Base-by-base conservation (phyloP, 2,888 invertebrate species). In the Acanthosepion esculentum region DNA sequence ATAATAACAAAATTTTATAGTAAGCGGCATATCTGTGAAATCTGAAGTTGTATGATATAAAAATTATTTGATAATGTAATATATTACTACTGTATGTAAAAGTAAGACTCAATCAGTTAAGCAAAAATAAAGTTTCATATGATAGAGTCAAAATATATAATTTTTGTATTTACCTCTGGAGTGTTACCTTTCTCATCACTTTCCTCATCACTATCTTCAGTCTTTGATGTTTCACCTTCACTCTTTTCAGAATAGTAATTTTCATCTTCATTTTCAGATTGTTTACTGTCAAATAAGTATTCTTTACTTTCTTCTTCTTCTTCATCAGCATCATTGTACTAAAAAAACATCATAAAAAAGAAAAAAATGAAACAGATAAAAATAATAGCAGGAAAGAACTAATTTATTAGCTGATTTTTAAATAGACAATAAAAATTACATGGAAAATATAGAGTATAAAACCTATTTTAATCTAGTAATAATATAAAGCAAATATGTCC, bases 151-250 rank as follows among this genome's bases (percentile, higher is more conserved):
- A 50, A 50, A 50, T 8, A 59, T 59, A 59, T 0, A 59, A 59
- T 23, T 59, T 59, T 59, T 23, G 20, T 23, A 59, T 59, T 92
- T 92, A 93, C 93, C 53, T 93, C 93, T 26, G 93, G 93, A 26
- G 93, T 93, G 53, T 53, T 93, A 8, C 94, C 91, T 64, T 91
- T 94, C 15, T 94, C 94, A 29, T 64, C 94, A 59, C 55, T 94
- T 33, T 59, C 93, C 50, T 48, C 93, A 48, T 94, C 94, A 59
- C 59, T 59, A 8, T 94, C 94, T 55, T 94, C 94, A 94, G 41
- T 59, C 50, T 29, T 53, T 41, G 94, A 93, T 6, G 26, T 15
- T 93, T 94, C 94, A n/a, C 26, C 55, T 33, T 94, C 94, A 48
- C 48, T 59, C 94, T 59, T 59, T 55, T 50, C 48, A 12, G 53